Evolutionary conservation across 37 sponge, comb jelly and placozoan genomes (phyloP), one percentile per base, ranked within the genome.

Genomic region (Geodia barretti): DNA sequence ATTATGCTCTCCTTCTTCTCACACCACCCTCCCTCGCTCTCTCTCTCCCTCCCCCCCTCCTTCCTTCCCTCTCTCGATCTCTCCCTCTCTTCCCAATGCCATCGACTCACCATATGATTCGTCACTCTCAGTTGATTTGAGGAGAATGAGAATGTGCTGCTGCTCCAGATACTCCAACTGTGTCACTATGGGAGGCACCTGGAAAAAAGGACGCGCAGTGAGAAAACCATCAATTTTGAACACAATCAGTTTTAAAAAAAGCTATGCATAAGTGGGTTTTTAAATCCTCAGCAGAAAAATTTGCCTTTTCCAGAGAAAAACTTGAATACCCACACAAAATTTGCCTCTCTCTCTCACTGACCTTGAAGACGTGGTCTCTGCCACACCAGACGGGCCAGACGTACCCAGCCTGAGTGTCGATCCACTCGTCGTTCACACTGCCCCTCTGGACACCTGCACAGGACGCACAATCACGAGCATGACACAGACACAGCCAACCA

Each of bases 41-140:
- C n/a, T n/a, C n/a, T n/a, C n/a, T n/a, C n/a, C n/a, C n/a, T n/a
- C n/a, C n/a, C n/a, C n/a, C 60, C 60, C 19, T 58, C 19, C 60
- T 19, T 58, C 67, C 17, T 24, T 25, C 26, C 26, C 28, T 8
- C 67, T 8, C 76, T 2, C 62, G 23, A 2, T 8, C 25, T 28
- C 36, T 60, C 60, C 4, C 25, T 42, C 74, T 17, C 9, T 11
- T 65, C n/a, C n/a, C 28, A 17, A 65, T 11, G 8, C 28, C 67
- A 21, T 28, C 8, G 2, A 67, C 81, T 69, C 34, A 90, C 94
- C 94, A 82, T 91, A 94, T 64, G 88, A 54, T 39, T 94, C 91
- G 73, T 94, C 91, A 68, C 92, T 83, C 25, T 90, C 92, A 14
- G 30, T 61, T 4, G 91, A 87, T 67, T 90, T 94, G 62, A 94